phyloP scores from a whole-genome alignment of 2,113 vertebrate genomes.

The Atrichornis clamosus region DNA sequence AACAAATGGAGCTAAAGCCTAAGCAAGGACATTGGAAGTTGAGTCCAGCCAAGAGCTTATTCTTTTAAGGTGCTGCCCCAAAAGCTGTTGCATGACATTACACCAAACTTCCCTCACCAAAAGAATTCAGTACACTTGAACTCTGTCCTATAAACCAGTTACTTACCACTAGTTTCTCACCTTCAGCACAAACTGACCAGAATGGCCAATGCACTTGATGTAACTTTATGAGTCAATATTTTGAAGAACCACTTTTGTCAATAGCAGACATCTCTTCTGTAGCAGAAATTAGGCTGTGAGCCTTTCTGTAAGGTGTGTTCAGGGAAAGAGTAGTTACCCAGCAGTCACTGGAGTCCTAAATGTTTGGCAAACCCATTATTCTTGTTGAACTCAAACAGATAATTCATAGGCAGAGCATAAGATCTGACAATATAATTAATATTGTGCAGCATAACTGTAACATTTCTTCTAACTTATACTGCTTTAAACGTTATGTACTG shows the following conservation, averaged over 20 bases:
- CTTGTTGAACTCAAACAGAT: not conserved
- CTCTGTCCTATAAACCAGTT: not conserved
- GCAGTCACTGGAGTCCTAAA: not conserved
- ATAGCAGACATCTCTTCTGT: not conserved
- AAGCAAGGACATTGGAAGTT: not conserved
- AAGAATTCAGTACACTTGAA: not conserved
- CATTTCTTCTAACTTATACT: not conserved
- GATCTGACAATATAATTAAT: constrained; percentile 16
- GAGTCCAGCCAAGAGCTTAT: not conserved
- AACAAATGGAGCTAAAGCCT: not conserved
- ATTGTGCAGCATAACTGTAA: not conserved
- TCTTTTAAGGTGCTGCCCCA: not conserved
- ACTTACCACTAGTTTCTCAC: not conserved
- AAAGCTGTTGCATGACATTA: not conserved
- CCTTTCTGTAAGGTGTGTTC: not conserved
- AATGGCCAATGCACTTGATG: not conserved
- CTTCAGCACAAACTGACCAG: not conserved
- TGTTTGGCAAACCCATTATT: not conserved
- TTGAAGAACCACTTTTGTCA: not conserved
- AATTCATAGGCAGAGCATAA: not conserved
- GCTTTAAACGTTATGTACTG: not conserved
- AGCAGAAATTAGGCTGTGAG: not conserved
- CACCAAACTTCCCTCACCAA: not conserved
- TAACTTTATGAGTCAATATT: not conserved
- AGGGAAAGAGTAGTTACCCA: not conserved